Conservation (phyloP, 1,140 invertebrate species). For the Proctacanthus coquilletti region DNA sequence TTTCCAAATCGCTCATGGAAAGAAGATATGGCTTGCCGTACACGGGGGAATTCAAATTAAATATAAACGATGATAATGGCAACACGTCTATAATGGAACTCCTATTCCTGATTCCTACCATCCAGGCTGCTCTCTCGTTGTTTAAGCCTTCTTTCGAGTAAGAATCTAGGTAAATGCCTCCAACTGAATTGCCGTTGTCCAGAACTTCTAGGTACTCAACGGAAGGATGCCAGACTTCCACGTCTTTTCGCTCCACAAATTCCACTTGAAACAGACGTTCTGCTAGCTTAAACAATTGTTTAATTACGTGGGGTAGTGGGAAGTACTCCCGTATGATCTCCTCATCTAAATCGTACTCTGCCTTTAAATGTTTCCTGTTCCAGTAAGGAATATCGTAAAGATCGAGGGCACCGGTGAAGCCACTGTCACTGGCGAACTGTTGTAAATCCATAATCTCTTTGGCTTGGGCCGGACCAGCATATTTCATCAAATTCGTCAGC, state of each 20-base stretch:
- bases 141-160: conserved; percentile 44
- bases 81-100: conserved; percentile 40
- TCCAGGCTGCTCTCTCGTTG: conserved; percentile 45
- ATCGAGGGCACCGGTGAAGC: conserved; percentile 51
- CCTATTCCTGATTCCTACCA: conserved; percentile 48
- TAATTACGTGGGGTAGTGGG: conserved; percentile 58
- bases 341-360: conserved; percentile 51
- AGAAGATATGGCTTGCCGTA: conserved; percentile 52
- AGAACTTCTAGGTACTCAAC: conserved; percentile 71
- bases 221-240: conserved; percentile 66
- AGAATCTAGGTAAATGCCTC: conserved; percentile 72
- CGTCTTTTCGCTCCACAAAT: conserved; percentile 51
- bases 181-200: conserved; percentile 52
- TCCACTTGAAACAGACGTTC: conserved; percentile 68
- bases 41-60: conserved; percentile 56
- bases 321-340: conserved; percentile 66
- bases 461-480: conserved; percentile 53
- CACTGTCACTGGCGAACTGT: conserved; percentile 57
- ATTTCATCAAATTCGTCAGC: conserved; percentile 49
- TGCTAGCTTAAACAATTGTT: conserved; percentile 57
- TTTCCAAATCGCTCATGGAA: conserved; percentile 55
- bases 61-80: conserved; percentile 64
- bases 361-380: conserved; percentile 51
- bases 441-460: conserved; percentile 56
- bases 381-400: conserved; percentile 81